A percentile compares a stretch with the other conserved stretches of the same genome.
Evolutionary conservation across 2,113 vertebrate species (phyloP).

Genomic region (Salvelinus namaycush): DNA sequence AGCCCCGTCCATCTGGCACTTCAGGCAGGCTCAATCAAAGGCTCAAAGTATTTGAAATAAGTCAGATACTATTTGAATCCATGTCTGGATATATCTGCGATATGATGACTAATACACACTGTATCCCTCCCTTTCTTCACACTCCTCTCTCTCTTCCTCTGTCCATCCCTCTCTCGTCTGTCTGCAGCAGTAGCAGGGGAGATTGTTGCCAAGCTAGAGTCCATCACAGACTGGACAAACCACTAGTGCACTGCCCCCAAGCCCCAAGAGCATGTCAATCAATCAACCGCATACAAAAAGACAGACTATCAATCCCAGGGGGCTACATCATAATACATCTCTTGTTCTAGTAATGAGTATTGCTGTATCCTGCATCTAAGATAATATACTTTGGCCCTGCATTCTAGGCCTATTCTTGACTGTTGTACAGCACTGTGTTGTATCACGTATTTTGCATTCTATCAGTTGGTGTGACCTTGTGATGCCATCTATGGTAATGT

Average conservation of each 20-base stretch:
- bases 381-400: not conserved
- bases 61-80: too few species aligned
- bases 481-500: not conserved
- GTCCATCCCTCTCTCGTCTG: not conserved
- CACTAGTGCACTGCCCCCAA: not conserved
- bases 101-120: not conserved
- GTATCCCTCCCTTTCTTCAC: not conserved
- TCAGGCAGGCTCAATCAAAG: too few species aligned
- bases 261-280: not conserved
- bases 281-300: not conserved
- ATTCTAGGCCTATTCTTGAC: too few species aligned
- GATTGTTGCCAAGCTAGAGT: not conserved
- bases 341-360: not conserved
- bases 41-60: too few species aligned
- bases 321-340: not conserved
- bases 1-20: too few species aligned
- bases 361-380: not conserved
- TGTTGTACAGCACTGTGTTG: too few species aligned
- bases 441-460: too few species aligned
- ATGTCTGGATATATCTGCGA: not conserved
- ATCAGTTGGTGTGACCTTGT: not conserved
- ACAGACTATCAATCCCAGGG: not conserved
- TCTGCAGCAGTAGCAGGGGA: not conserved
- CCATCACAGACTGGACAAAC: not conserved
- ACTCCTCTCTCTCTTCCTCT: not conserved